These are phyloP conservation scores for Euschistus heros DNA, from an alignment of 1,140 invertebrate genomes.

Conservation along the genomic window DNA sequence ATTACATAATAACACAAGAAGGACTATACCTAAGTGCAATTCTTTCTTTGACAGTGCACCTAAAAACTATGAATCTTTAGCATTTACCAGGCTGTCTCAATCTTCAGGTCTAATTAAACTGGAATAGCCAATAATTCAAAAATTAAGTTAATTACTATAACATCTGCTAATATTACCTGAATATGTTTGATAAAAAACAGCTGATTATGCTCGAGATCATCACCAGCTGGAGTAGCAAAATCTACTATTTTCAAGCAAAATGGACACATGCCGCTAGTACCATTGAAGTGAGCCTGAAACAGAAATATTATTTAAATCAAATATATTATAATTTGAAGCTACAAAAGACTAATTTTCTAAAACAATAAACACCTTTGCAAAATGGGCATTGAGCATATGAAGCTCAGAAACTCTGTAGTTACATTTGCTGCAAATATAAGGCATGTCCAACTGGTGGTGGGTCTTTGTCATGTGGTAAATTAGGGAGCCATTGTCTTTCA, in stretches of 20 bases:
- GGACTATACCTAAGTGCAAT: background rate
- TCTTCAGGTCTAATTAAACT: background rate
- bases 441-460: conserved; percentile 64
- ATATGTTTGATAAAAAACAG: conserved; percentile 32
- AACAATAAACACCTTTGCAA: conserved; percentile 38
- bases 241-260: conserved; percentile 54
- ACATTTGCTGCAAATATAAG: conserved; percentile 65
- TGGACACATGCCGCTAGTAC: conserved; percentile 54
- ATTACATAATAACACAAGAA: too few relatives aligned
- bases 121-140: background rate
- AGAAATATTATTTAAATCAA: background rate
- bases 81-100: background rate
- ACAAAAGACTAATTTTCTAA: background rate
- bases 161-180: conserved; percentile 28
- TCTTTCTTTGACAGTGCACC: background rate
- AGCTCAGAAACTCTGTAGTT: conserved; percentile 62
- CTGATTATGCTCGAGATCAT: conserved; percentile 25
- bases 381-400: conserved; percentile 60
- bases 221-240: conserved; percentile 28
- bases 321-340: background rate
- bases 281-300: conserved; percentile 43
- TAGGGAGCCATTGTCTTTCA: conserved; percentile 34
- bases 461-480: conserved; percentile 63
- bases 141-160: background rate
- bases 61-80: background rate